Conservation (phyloP, 2,113 vertebrate species). For the human region GRCh38 chr12:70702501-70703000, state of each 20-base stretch:
- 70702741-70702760: background rate
- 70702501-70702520: background rate
- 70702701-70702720: background rate
- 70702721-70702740: background rate
- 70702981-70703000: background rate
- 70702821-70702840: background rate
- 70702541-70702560: background rate
- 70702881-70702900: background rate
- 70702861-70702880: background rate
- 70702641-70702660: background rate
- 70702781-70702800: background rate
- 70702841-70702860: background rate
- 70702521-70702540: background rate
- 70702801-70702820: background rate
- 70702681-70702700: background rate
- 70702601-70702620: background rate
- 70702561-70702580: constrained; percentile 14
- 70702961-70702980: background rate
- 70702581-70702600: background rate
- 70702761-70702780: background rate
- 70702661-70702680: background rate
- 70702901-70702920: background rate
- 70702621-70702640: background rate
- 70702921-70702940: background rate
- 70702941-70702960: background rate